Conservation (phyloP, 2,888 invertebrate species). For the Autographa pulchrina region DNA sequence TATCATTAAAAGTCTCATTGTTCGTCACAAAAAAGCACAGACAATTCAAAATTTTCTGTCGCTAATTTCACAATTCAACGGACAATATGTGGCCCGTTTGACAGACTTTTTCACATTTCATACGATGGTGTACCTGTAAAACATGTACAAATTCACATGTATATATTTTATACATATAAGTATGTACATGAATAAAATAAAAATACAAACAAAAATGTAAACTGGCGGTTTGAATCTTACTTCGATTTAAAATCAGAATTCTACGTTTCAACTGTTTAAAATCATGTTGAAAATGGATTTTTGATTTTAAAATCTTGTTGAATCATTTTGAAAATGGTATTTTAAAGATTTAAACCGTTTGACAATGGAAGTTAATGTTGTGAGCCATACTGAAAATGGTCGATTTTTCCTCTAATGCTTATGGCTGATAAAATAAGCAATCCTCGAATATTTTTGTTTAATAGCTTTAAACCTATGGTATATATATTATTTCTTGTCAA, state of each 20-base stretch:
- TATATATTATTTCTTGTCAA: conserved; percentile 67
- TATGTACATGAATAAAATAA: conserved; percentile 33
- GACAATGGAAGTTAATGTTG: conserved; percentile 14
- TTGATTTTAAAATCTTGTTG: conserved; percentile 14
- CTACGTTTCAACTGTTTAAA: conserved; percentile 26
- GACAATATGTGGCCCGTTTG: conserved; percentile 56
- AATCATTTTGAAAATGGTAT: neutral
- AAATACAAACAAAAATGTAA: conserved; percentile 35
- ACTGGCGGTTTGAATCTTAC: conserved; percentile 53
- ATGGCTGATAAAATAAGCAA: conserved; percentile 35
- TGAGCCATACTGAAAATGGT: conserved; percentile 28
- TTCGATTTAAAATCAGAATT: conserved; percentile 23
- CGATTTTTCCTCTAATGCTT: conserved; percentile 44
- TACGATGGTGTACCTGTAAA: conserved; percentile 56
- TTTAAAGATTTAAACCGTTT: conserved; percentile 11
- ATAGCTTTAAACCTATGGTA: conserved; percentile 67
- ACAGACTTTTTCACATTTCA: conserved; percentile 62
- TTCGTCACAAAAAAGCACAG: too few relatives aligned
- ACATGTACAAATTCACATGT: conserved; percentile 39
- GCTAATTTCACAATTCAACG: conserved; percentile 41
- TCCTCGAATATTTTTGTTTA: conserved; percentile 44
- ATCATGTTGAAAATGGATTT: conserved; percentile 13
- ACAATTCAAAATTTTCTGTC: neutral
- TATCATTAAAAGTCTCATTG: neutral
- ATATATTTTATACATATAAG: conserved; percentile 41